These are phyloP conservation scores for Cirrhinus mrigala DNA, from an alignment of 2,797 vertebrate species.

Conservation along the genomic window DNA sequence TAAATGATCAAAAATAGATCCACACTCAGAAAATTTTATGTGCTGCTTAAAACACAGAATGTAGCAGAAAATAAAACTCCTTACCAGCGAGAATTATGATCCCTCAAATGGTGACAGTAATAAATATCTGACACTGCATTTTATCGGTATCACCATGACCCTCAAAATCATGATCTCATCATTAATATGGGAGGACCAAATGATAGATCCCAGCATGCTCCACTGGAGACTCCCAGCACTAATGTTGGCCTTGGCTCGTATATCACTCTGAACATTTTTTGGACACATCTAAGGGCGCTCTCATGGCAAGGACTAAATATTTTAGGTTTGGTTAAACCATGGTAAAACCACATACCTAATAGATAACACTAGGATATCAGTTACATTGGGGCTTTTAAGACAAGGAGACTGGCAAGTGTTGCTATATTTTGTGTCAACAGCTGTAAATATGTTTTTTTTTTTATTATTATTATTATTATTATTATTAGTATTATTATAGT, in stretches of 20 bases:
- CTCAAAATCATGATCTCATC: conserved; percentile 82
- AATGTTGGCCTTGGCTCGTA: conserved; percentile 79
- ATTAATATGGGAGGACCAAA: conserved; percentile 79
- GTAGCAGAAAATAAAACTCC: conserved; percentile 68
- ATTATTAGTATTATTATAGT: too few relatives aligned
- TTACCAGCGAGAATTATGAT: conserved; percentile 79
- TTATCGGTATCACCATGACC: conserved; percentile 80
- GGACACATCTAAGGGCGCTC: conserved; percentile 70
- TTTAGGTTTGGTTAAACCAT: conserved; percentile 72
- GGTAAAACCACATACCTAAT: conserved; percentile 46
- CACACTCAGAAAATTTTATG: not conserved
- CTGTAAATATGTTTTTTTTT: too few relatives aligned
- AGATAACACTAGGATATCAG: not conserved
- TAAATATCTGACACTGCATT: conserved; percentile 80
- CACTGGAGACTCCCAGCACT: conserved; percentile 76
- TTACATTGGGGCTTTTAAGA: not conserved
- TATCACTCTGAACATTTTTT: conserved; percentile 71
- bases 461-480: too few relatives aligned
- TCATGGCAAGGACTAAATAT: conserved; percentile 71
- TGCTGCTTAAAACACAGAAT: conserved; percentile 40
- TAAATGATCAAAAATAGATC: not conserved
- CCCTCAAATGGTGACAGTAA: conserved; percentile 74
- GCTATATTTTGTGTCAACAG: not conserved
- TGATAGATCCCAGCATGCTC: conserved; percentile 81
- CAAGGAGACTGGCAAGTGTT: too few relatives aligned